Evolutionary conservation across 2,113 vertebrate genomes (phyloP).

Genomic region (Lasiurus cinereus): DNA sequence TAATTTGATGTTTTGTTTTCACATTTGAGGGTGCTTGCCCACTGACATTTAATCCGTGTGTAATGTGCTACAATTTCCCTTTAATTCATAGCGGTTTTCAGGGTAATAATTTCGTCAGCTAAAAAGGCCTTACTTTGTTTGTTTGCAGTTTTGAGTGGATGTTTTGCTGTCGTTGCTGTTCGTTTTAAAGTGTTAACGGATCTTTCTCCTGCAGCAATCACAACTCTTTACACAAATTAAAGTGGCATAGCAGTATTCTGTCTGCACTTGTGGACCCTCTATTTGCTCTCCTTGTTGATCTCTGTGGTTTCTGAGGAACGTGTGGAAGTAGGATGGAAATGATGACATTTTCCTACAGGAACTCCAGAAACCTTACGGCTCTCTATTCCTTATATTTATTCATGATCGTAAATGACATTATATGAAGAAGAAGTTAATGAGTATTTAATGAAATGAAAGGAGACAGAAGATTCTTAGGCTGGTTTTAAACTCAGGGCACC

Average conservation of each 20-base stretch:
- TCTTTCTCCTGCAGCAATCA: not conserved
- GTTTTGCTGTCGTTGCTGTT: not conserved
- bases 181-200: not conserved
- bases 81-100: slow-evolving; percentile 42
- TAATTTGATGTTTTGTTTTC: slow-evolving; percentile 4
- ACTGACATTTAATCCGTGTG: not conserved
- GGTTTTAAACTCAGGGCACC: not conserved
- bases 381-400: not conserved
- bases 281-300: not conserved
- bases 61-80: not conserved
- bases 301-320: not conserved
- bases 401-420: not conserved
- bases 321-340: not conserved
- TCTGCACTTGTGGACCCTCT: not conserved
- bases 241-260: too few relatives aligned
- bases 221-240: too few relatives aligned
- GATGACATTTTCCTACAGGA: not conserved
- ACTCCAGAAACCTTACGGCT: not conserved
- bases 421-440: not conserved
- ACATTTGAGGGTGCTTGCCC: not conserved
- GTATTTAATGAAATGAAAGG: not conserved
- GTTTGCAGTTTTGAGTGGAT: not conserved
- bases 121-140: slow-evolving; percentile 14
- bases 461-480: not conserved
- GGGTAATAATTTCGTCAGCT: not conserved